phyloP scores from a whole-genome alignment of 2,113 vertebrate genomes.

The Takifugu flavidus region DNA sequence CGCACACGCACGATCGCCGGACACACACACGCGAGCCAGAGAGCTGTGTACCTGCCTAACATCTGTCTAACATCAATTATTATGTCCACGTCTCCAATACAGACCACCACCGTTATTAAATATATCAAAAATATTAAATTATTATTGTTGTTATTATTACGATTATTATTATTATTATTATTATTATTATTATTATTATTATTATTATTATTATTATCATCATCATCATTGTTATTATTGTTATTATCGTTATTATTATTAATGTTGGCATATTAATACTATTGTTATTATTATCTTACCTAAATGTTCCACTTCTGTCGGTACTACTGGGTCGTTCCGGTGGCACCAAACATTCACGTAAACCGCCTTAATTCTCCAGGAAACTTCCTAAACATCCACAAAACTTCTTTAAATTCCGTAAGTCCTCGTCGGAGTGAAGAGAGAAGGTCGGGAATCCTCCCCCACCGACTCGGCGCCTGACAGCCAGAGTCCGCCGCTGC shows the following conservation, averaged over 20 bases:
- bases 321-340: conserved; percentile 6
- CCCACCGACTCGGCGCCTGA: conserved; percentile 9
- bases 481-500: conserved; percentile 21
- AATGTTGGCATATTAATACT: neutral
- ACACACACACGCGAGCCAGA: neutral
- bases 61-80: no score
- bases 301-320: conserved; percentile 24
- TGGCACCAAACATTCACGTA: conserved; percentile 25
- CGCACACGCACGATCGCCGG: neutral
- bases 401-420: conserved; percentile 41
- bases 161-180: no score
- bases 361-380: conserved; percentile 13
- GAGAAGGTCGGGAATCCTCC: conserved; percentile 27
- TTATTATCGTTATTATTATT: neutral
- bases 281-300: conserved; percentile 22
- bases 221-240: neutral
- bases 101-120: no score
- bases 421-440: conserved; percentile 3
- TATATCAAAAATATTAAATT: no score
- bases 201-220: neutral
- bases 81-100: no score
- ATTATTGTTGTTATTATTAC: no score
- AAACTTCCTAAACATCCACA: conserved; percentile 36
- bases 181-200: no score
- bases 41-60: no score